phyloP scores from a whole-genome alignment of 2,113 vertebrate genomes.

The Panthera tigris region DNA sequence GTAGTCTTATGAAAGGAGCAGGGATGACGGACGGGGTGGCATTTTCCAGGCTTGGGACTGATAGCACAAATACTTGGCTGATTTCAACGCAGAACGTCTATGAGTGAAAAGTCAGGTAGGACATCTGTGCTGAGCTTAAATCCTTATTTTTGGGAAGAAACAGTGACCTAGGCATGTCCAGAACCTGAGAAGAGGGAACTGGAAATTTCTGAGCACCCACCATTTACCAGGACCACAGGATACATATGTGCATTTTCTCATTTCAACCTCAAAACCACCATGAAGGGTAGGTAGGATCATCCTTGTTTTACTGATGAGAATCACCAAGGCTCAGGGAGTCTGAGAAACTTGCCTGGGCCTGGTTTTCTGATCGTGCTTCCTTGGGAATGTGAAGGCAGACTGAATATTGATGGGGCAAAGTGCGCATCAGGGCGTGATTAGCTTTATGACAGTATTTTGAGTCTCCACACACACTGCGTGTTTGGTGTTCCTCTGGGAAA shows the following conservation, averaged over 20 bases:
- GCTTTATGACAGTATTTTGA: slow-evolving; percentile 60
- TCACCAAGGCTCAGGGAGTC: neutral
- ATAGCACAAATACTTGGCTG: neutral
- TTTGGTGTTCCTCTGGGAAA: slow-evolving; percentile 59
- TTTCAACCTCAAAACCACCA: neutral
- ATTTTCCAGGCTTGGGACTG: neutral
- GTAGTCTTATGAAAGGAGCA: neutral
- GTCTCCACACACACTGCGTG: slow-evolving; percentile 16
- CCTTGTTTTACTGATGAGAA: neutral
- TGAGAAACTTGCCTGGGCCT: neutral
- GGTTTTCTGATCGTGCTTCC: slow-evolving; percentile 4
- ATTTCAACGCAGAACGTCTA: neutral
- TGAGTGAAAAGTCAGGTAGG: neutral
- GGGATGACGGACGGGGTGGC: neutral
- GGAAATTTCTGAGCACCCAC: neutral
- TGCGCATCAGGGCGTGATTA: slow-evolving; percentile 12
- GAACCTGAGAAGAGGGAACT: neutral
- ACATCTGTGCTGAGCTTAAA: neutral
- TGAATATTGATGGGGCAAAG: slow-evolving; percentile 50
- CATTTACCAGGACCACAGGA: neutral
- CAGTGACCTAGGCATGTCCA: neutral
- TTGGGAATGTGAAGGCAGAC: neutral
- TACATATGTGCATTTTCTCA: neutral
- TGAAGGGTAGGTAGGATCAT: neutral
- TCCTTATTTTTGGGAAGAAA: neutral